Evolutionary conservation across 2,888 invertebrate species (phyloP).

Genomic region (Coecobrya sp.): DNA sequence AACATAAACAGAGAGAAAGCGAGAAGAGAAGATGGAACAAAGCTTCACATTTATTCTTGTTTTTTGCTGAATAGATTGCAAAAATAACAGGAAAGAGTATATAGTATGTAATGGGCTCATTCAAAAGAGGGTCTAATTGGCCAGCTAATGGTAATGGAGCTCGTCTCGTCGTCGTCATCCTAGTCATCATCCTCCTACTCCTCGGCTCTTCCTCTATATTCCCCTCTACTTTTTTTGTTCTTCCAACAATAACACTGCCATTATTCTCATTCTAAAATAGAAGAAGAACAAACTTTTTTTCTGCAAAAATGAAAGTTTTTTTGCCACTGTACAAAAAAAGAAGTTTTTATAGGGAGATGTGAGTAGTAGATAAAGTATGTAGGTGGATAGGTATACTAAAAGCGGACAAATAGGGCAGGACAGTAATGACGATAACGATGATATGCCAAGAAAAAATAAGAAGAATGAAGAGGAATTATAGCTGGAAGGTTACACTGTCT

Average conservation of each 20-base stretch:
- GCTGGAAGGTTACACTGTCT: conserved; percentile 8
- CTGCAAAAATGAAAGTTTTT: not conserved
- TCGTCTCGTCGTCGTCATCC: not conserved
- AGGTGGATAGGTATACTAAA: not conserved
- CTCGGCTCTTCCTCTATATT: not conserved
- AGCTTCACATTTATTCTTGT: not conserved
- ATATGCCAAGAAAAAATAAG: not conserved
- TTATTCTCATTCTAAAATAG: conserved; percentile 22
- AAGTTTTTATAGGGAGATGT: not conserved
- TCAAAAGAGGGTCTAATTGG: conserved; percentile 39
- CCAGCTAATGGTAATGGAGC: conserved; percentile 22
- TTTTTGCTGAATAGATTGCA: not conserved
- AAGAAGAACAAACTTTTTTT: not conserved
- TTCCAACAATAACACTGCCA: conserved; percentile 21
- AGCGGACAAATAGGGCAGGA: not conserved
- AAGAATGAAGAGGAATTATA: not conserved
- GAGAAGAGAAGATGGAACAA: not conserved
- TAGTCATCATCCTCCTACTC: not conserved
- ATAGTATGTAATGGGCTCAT: not conserved
- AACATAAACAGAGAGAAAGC: not conserved
- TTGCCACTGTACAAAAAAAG: not conserved
- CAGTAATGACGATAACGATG: not conserved
- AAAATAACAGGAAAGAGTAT: conserved; percentile 1
- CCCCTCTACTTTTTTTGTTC: not conserved
- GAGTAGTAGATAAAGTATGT: not conserved